Evolutionary conservation across 2,113 vertebrate genomes (phyloP).

Genomic region (Oreocharis arfaki): DNA sequence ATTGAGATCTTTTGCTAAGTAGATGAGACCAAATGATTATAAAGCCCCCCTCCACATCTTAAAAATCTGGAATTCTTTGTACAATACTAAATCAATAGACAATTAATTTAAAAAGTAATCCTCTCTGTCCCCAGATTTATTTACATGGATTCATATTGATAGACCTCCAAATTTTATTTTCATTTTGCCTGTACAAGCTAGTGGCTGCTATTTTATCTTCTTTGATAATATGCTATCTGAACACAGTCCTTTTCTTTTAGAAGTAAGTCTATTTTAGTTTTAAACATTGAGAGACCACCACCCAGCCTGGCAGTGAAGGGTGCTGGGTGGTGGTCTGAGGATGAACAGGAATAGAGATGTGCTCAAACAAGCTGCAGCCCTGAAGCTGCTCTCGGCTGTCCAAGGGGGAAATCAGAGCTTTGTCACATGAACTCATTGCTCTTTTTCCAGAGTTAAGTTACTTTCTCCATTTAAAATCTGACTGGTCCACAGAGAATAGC

Average conservation of each 20-base stretch:
- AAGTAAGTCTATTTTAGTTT: background rate
- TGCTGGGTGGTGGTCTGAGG: too few relatives aligned
- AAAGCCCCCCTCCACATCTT: background rate
- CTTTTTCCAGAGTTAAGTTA: background rate
- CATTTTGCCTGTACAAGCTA: background rate
- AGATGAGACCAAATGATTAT: background rate
- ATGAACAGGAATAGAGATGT: fast-evolving
- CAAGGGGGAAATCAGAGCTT: background rate
- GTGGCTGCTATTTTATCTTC: background rate
- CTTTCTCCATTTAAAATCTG: background rate
- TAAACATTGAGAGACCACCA: background rate
- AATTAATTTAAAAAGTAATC: background rate
- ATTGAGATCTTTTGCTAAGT: background rate
- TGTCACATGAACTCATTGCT: background rate
- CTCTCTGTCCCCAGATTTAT: background rate
- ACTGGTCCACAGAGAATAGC: fast-evolving
- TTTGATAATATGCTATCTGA: background rate
- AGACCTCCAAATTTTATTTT: background rate
- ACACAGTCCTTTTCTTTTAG: background rate
- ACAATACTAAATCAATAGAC: background rate
- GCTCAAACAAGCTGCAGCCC: background rate
- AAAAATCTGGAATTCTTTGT: background rate
- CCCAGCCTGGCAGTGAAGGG: background rate
- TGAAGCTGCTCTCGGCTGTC: background rate
- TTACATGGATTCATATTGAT: background rate